These are phyloP conservation scores for Ruditapes philippinarum DNA, from an alignment of 1,140 invertebrate species.

Conservation along the genomic window DNA sequence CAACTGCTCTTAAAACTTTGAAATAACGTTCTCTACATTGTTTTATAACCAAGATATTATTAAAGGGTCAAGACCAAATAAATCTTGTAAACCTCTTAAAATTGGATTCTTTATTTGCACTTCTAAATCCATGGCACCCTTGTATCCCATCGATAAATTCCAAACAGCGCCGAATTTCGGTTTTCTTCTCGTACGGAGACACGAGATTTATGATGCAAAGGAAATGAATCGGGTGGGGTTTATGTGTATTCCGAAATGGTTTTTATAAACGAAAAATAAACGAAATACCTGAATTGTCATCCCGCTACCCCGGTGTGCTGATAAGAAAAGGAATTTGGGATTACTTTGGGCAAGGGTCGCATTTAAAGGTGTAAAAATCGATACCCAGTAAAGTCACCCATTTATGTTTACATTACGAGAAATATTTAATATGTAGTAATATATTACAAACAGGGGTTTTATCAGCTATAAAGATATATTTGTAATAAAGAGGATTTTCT, in stretches of 20 bases:
- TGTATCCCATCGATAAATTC: slow-evolving; percentile 47
- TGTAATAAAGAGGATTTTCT: slow-evolving; percentile 42
- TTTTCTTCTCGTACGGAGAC: slow-evolving; percentile 29
- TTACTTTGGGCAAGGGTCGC: slow-evolving; percentile 54
- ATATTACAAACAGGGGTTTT: slow-evolving; percentile 29
- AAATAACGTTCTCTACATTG: slow-evolving; percentile 28
- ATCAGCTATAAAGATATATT: slow-evolving; percentile 41
- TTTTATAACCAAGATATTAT: slow-evolving; percentile 35
- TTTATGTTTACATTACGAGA: slow-evolving; percentile 40
- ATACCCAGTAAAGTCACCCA: slow-evolving; percentile 9
- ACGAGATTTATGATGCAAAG: slow-evolving; percentile 30
- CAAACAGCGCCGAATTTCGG: slow-evolving; percentile 40
- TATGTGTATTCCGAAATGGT: slow-evolving; percentile 37
- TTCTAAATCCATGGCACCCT: slow-evolving; percentile 52
- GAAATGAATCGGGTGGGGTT: slow-evolving; percentile 60
- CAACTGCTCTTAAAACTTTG: neutral
- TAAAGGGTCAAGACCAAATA: slow-evolving; percentile 60
- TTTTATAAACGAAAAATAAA: slow-evolving; percentile 55
- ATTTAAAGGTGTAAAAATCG: slow-evolving; percentile 61
- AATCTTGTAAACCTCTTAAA: slow-evolving; percentile 62
- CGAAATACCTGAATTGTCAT: slow-evolving; percentile 40
- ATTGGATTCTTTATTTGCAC: slow-evolving; percentile 64
- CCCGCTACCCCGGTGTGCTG: slow-evolving; percentile 27
- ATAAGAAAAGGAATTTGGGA: slow-evolving; percentile 54
- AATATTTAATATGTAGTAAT: slow-evolving; percentile 58